Evolutionary conservation across 2,113 vertebrate species (phyloP), one percentile per base, ranked within the genome.

Genomic region (Coregonus clupeaformis): DNA sequence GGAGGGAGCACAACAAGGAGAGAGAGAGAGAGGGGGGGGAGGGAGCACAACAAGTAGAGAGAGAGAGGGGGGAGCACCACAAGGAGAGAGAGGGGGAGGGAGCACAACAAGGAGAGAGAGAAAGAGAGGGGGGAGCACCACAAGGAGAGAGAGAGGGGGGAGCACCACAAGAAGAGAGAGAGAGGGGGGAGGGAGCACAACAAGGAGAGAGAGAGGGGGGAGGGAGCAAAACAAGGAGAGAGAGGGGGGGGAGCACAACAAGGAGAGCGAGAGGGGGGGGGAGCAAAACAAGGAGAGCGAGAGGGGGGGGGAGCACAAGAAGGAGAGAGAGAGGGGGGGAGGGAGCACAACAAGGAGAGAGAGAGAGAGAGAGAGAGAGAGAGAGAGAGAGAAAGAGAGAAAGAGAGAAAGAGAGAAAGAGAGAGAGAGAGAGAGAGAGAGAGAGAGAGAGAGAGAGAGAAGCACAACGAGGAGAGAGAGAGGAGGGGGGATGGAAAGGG

Each of bases 241-340:
- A n/a, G n/a, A n/a, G n/a, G n/a, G n/a, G n/a, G n/a, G n/a, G n/a
- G n/a, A 11, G 7, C 24, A 5, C 45, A 27, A 27, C 27, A 2
- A 27, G 27, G 27, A 27, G 2, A 27, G 27, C 1, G 27, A 27
- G 27, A 47, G 55, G 6, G 69, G 36, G 9, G 36, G 30, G 30
- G 29, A 60, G n/a, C n/a, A n/a, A n/a, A n/a, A n/a, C n/a, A 1
- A n/a, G 60, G 32, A 14, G 9, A 22, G 9, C n/a, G n/a, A n/a
- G n/a, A 13, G 29, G 47, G 27, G 70, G 66, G n/a, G n/a, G n/a
- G n/a, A n/a, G 71, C 75, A 57, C 66, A 16, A 65, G 68, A 27
- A 27, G 68, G 78, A 62, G 36, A 71, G 32, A 14, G 9, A 22
- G 9, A 13, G 29, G 47, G 27, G 70, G 66, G n/a, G n/a, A n/a